These are phyloP conservation scores for Botia almorhae DNA, from an alignment of 2,797 vertebrate genomes.

Conservation along the genomic window DNA sequence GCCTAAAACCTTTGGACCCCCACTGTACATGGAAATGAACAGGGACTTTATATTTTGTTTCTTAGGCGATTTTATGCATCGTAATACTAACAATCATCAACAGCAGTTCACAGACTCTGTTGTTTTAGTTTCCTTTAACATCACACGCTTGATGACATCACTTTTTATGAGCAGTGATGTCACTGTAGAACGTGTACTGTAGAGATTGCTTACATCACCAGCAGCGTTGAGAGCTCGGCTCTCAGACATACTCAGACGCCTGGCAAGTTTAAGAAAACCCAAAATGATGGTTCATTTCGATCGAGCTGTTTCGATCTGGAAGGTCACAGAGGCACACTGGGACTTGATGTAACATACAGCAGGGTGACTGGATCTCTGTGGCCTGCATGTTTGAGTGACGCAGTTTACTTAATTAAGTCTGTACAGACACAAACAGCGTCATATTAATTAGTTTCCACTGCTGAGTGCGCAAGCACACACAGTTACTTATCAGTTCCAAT, in stretches of 20 bases:
- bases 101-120: neutral
- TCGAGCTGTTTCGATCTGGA: conserved; percentile 50
- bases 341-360: conserved; percentile 33
- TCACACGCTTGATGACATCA: neutral
- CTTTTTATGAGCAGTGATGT: conserved; percentile 7
- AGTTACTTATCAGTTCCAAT: conserved; percentile 30
- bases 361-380: conserved; percentile 9
- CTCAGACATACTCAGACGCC: neutral
- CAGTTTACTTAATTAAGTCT: conserved; percentile 46
- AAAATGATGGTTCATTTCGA: too few species aligned
- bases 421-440: conserved; percentile 40
- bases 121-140: neutral
- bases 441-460: conserved; percentile 49
- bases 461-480: conserved; percentile 6
- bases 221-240: neutral
- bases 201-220: conserved; percentile 19
- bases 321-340: conserved; percentile 21
- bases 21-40: too few species aligned
- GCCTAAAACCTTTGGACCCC: too few species aligned
- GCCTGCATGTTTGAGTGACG: conserved; percentile 24
- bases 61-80: too few species aligned
- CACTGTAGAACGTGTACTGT: neutral
- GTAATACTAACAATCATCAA: neutral
- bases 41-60: too few species aligned
- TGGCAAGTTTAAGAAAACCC: conserved; percentile 9